Evolutionary conservation across 2,113 vertebrate species (phyloP), one percentile per base, ranked within the genome.

Genomic region (Ardeotis arabs): DNA sequence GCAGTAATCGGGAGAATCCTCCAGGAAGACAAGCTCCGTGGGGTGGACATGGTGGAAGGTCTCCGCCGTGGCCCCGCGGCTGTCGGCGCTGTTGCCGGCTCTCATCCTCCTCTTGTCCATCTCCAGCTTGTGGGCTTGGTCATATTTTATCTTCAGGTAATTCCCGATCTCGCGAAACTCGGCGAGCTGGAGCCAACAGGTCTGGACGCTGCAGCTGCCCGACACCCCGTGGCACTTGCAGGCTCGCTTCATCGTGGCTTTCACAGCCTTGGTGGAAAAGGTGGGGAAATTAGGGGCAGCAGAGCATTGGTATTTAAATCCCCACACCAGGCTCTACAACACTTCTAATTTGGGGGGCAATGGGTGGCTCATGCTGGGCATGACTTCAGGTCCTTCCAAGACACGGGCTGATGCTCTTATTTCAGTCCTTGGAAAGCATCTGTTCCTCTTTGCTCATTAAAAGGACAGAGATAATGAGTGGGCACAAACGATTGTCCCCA

Each of bases 211-310:
- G 97, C 99, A 99, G 97, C 99, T 99, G 78, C 99, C 99, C 0
- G 99, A 99, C 83, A 99, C 99, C 8, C 99, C 99, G 2, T 99
- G 99, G 62, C 99, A 99, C 93, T 99, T 99, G 87, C 99, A 99
- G 31, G 98, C 97, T 96, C 97, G 98, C 94, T 98, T 99, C 99
- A 99, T 99, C 0, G 99, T 99, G 44, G 98, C 95, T 96, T 98
- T 99, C 56, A 99, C 98, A 1, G 99, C 99, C 99, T 99, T 9
- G 52, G 64, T 41, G 67, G 72, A 44, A 59, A 66, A 79, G 55
- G 84, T 6, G 78, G 29, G 39, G 66, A 35, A 63, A 27, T 92
- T 14, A 85, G 87, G 41, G 73, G 67, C n/a, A 28, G 50, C 16
- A 80, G 39, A 59, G 31, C 58, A 22, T 7, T 9, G 1, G 5